A percentile compares a stretch with the other conserved stretches of the same genome.
These are phyloP conservation scores for Hydrophis major DNA, from an alignment of 2,797 vertebrate species.

Conservation along the genomic window DNA sequence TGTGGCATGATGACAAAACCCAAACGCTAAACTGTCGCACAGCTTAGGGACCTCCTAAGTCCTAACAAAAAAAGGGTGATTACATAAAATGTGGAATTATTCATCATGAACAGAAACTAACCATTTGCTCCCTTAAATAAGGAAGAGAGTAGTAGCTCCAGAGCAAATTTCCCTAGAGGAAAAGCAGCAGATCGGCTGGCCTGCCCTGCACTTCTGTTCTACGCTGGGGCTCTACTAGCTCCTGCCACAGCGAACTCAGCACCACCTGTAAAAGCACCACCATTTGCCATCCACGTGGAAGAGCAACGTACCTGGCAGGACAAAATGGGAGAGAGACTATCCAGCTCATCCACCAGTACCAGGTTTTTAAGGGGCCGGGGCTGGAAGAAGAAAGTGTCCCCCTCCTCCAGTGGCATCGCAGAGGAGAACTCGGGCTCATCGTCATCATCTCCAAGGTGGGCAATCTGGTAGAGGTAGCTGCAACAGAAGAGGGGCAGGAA, in stretches of 20 bases:
- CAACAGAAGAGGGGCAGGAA: neutral
- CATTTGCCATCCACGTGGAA: rapidly evolving
- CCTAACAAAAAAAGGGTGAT: neutral
- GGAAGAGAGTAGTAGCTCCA: neutral
- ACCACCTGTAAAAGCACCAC: no score
- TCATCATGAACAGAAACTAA: neutral
- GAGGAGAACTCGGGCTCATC: conserved; percentile 98
- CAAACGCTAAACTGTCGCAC: neutral
- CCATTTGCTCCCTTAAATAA: neutral
- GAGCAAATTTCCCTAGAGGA: neutral
- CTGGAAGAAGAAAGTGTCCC: conserved; percentile 98
- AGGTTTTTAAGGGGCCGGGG: conserved; percentile 95
- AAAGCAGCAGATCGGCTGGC: neutral
- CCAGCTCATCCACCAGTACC: conserved; percentile 94
- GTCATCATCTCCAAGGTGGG: conserved; percentile 95
- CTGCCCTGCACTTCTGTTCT: no score
- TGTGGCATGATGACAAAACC: neutral
- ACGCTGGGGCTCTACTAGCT: neutral
- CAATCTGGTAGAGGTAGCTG: conserved; percentile 99
- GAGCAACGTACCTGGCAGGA: conserved; percentile 84
- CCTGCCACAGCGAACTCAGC: neutral
- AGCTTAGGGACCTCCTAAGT: neutral
- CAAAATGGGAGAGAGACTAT: conserved; percentile 96
- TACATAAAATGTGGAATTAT: neutral
- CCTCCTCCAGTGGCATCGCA: conserved; percentile 97